Conservation (phyloP, 2,113 vertebrate species). For the Scomber japonicus region DNA sequence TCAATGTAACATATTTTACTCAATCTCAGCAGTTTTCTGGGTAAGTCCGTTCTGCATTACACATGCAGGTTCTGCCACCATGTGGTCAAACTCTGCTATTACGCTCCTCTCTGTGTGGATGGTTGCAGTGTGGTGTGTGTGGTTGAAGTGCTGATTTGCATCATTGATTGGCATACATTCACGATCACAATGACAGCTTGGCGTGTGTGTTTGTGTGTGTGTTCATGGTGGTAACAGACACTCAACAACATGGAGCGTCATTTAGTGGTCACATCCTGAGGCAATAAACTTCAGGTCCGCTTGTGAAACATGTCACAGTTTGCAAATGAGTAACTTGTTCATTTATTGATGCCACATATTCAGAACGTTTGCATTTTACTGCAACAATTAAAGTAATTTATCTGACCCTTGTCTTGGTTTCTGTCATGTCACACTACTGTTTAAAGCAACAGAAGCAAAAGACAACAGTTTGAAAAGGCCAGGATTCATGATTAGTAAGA, state of each 20-base stretch:
- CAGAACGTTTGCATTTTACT: too few relatives aligned
- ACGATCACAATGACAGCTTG: background rate
- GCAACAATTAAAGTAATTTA: too few relatives aligned
- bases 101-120: background rate
- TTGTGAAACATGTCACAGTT: background rate
- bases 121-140: too few relatives aligned
- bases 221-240: background rate
- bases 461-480: background rate
- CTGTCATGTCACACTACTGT: background rate
- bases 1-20: background rate
- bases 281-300: background rate
- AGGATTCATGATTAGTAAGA: too few relatives aligned
- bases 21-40: background rate
- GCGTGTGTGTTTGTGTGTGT: background rate
- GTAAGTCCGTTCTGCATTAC: background rate
- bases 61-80: constrained; percentile 66
- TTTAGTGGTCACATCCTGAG: background rate
- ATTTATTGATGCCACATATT: too few relatives aligned
- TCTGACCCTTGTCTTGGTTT: background rate
- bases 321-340: background rate
- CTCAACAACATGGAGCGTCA: background rate
- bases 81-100: constrained; percentile 61
- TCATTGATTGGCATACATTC: background rate
- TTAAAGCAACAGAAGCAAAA: background rate
- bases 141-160: background rate